A percentile compares a stretch with the other conserved stretches of the same genome.
These are phyloP conservation scores for Anguilla japonica DNA, from an alignment of 2,113 vertebrate genomes.

Conservation along the genomic window DNA sequence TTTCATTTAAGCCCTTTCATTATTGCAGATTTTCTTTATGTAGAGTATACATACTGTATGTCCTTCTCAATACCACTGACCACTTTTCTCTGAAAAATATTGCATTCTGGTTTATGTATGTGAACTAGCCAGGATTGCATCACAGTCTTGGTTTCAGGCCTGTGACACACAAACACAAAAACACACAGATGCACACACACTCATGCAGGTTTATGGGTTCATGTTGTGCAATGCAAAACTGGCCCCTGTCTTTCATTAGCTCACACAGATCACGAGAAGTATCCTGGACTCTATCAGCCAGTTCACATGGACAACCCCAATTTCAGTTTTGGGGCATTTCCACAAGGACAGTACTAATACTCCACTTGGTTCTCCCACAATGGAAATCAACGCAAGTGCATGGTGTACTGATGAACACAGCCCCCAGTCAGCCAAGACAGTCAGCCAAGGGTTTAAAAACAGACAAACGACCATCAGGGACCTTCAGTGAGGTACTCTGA, in stretches of 20 bases:
- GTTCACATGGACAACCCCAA: neutral
- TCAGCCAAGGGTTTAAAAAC: neutral
- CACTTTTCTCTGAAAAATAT: neutral
- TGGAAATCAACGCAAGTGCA: neutral
- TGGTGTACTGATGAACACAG: neutral
- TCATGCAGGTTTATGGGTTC: neutral
- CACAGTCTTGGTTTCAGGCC: neutral
- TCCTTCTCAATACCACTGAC: neutral
- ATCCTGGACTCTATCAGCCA: constrained; percentile 13
- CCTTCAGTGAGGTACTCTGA: neutral
- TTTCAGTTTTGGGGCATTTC: neutral
- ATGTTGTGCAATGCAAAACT: neutral
- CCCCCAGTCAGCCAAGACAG: neutral
- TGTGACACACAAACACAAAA: neutral
- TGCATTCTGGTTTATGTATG: neutral
- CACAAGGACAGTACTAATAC: neutral
- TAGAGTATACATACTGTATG: neutral
- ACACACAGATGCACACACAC: neutral
- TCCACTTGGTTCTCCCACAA: neutral
- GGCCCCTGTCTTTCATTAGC: neutral
- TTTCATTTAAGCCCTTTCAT: neutral
- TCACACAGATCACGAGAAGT: neutral
- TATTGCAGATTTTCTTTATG: too few species aligned
- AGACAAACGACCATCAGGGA: neutral
- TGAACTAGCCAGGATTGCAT: too few species aligned